Evolutionary conservation across 2,113 vertebrate species (phyloP).

Genomic region (Calyptommatus sinebrachiatus): DNA sequence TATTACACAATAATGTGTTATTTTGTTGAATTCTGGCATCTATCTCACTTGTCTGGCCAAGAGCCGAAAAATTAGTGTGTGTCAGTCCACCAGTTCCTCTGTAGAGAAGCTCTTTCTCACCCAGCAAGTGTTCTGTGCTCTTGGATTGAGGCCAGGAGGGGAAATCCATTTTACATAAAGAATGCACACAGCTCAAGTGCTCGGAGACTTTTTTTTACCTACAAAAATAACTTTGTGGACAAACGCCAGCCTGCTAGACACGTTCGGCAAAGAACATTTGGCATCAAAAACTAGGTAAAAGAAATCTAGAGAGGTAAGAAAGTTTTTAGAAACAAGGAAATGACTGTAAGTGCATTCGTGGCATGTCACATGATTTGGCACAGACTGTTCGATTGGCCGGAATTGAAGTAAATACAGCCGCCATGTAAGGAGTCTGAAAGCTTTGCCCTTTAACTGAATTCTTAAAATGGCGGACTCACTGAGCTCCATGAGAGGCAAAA

Average conservation of each 20-base stretch:
- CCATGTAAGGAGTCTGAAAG: constrained; percentile 86
- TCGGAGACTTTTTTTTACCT: constrained; percentile 80
- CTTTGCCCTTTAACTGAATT: constrained; percentile 76
- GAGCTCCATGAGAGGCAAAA: constrained; percentile 67
- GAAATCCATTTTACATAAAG: constrained; percentile 95
- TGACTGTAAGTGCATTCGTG: constrained; percentile 84
- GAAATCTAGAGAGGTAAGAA: constrained; percentile 69
- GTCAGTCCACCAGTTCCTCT: constrained; percentile 82
- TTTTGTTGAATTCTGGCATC: constrained; percentile 86
- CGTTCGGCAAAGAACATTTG: constrained; percentile 68
- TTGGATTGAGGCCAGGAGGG: constrained; percentile 85
- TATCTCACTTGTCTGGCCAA: constrained; percentile 78
- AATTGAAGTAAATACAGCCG: constrained; percentile 78
- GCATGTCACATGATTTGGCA: constrained; percentile 82
- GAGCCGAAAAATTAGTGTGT: constrained; percentile 82
- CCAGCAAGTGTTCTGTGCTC: constrained; percentile 75
- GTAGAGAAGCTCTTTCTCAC: constrained; percentile 78
- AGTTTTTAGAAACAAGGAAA: constrained; percentile 73
- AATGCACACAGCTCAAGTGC: constrained; percentile 79
- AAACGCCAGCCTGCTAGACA: constrained; percentile 74
- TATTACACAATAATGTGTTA: constrained; percentile 87
- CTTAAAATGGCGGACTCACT: constrained; percentile 87
- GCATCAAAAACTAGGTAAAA: constrained; percentile 68
- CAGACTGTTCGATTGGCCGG: constrained; percentile 79
- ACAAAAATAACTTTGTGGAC: constrained; percentile 82